A percentile compares a stretch with the other conserved stretches of the same genome.
phyloP scores from a whole-genome alignment of 2,888 invertebrate species.

The Stegana nigrithorax region DNA sequence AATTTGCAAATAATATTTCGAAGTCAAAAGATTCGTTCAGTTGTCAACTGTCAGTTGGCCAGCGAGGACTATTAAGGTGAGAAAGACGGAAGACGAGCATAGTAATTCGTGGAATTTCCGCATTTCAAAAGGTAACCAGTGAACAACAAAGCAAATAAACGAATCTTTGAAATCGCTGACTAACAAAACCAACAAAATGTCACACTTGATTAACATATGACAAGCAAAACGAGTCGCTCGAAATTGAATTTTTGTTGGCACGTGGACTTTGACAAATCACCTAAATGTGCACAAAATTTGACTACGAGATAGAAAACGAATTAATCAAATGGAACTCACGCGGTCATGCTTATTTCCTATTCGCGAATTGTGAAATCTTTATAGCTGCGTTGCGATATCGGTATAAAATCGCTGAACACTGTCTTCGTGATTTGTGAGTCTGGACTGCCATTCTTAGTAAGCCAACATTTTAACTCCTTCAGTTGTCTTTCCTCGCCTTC shows the following conservation, averaged over 20 bases:
- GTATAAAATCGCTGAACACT: conserved; percentile 75
- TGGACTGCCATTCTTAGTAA: conserved; percentile 78
- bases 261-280: background rate
- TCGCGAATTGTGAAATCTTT: conserved; percentile 12
- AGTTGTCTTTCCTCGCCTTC: conserved; percentile 71
- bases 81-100: background rate
- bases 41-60: background rate
- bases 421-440: conserved; percentile 77
- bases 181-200: background rate
- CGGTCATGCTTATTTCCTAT: background rate
- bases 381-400: conserved; percentile 61
- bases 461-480: conserved; percentile 69
- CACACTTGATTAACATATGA: background rate
- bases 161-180: background rate
- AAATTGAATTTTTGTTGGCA: background rate
- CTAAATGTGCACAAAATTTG: background rate
- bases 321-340: background rate
- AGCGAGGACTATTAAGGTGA: no score
- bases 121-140: background rate
- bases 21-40: no score
- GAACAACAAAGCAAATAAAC: no score
- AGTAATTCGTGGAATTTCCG: conserved; percentile 7
- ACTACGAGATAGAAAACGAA: no score
- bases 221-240: background rate
- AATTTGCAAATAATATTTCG: background rate